Base-by-base conservation (phyloP, 1,140 invertebrate species). In the Elysia chlorotica region DNA sequence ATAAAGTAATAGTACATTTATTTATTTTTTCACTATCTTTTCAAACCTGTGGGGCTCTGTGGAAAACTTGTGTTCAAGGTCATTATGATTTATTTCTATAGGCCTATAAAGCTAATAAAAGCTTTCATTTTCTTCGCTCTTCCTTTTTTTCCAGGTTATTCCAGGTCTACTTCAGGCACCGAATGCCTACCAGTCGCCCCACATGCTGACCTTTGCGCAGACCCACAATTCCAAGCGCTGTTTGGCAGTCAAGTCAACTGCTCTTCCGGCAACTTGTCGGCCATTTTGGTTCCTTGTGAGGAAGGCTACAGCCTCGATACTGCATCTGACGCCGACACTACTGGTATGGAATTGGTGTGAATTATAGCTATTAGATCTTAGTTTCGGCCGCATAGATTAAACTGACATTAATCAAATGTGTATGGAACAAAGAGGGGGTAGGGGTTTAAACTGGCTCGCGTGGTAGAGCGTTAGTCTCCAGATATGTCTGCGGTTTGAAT, bases 241-340 rank as follows among this genome's bases (percentile, higher is more conserved):
- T 68, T 53, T 6, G 66, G 66, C 6, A 35, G 56, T 10, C 23
- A 53, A 10, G 66, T 68, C 48, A 31, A 53, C 66, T 68, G 66
- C 48, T 14, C 25, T 23, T 6, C 30, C 14, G 66, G 66, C 30
- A 33, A 56, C 21, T 23, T 33, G 53, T 33, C 36, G 10, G 66
- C 38, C 48, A 53, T 48, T 30, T 61, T 71, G 6, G 36, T 65
- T 19, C 70, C 57, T 31, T 71, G 70, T 65, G 37, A 48, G 2
- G 35, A 61, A 3, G 70, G 70, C 25, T 71, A 71, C 41, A 4
- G 65, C n/a, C n/a, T n/a, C 54, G 68, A 59, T 2, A 70, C 10
- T 19, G 25, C 36, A 6, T n/a, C 23, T 33, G 33, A 57, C 2
- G 53, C 17, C 14, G 66, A 35, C n/a, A n/a, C n/a, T n/a, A n/a